These are phyloP conservation scores for Oryzias celebensis DNA, from an alignment of 2,113 vertebrate species.

Conservation along the genomic window DNA sequence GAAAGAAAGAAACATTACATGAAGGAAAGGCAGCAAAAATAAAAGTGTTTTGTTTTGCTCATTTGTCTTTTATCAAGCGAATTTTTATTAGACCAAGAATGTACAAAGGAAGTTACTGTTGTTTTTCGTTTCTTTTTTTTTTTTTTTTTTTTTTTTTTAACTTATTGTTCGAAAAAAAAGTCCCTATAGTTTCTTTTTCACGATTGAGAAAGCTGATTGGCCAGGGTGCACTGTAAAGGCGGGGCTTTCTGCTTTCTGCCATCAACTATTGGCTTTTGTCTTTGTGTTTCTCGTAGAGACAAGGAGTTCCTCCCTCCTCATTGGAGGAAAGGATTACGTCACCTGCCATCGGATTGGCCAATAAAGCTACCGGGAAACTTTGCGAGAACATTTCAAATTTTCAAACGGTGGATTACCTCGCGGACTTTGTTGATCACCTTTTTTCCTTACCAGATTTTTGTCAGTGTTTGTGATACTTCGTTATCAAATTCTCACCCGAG, in stretches of 20 bases:
- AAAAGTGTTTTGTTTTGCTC: not conserved
- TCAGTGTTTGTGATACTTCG: not conserved
- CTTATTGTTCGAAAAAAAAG: not conserved
- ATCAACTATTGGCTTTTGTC: slow-evolving; percentile 19
- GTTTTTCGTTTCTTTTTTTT: no score
- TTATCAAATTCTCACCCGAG: not conserved
- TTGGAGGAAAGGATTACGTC: not conserved
- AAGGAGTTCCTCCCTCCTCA: not conserved
- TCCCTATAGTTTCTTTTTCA: not conserved
- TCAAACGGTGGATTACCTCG: not conserved
- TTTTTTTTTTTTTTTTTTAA: not conserved
- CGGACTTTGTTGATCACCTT: not conserved
- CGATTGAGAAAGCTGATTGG: slow-evolving; percentile 20
- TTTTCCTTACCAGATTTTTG: no score
- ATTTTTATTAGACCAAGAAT: no score
- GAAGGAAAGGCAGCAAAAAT: not conserved
- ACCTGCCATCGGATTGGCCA: slow-evolving; percentile 40
- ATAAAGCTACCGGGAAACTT: slow-evolving; percentile 9
- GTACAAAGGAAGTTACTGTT: no score
- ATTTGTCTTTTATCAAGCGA: no score
- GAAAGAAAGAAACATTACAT: slow-evolving; percentile 1
- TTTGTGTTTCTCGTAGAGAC: not conserved
- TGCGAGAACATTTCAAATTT: slow-evolving; percentile 18
- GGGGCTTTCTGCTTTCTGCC: not conserved
- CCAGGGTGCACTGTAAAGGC: not conserved